These are phyloP conservation scores for Cricetomys ansorgei DNA, from an alignment of 2,113 vertebrate genomes.

Conservation along the genomic window DNA sequence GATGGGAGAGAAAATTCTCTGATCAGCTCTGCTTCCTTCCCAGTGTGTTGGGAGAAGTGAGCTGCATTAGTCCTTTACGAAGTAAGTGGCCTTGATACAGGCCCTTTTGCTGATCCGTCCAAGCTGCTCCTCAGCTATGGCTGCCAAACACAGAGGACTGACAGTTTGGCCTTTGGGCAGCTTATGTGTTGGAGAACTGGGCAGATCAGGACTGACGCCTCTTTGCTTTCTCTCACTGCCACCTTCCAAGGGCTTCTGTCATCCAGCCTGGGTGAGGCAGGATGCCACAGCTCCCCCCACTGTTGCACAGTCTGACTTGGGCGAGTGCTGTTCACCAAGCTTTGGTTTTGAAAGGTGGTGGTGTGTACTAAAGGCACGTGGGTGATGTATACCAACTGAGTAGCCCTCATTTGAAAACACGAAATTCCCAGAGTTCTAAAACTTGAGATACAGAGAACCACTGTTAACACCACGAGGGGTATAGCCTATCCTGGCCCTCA, in stretches of 20 bases:
- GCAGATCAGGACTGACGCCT: background rate
- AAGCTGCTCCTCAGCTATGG: background rate
- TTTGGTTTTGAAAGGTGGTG: background rate
- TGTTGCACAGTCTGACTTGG: background rate
- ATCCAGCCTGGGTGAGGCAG: background rate
- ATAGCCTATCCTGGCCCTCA: no score
- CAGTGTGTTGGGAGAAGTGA: conserved; percentile 80
- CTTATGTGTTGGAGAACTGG: background rate
- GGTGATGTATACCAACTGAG: no score
- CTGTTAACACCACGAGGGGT: no score
- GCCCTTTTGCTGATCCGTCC: background rate
- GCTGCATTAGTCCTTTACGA: conserved; percentile 79
- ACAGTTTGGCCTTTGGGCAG: background rate
- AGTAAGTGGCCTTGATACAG: conserved; percentile 78
- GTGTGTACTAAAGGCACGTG: background rate
- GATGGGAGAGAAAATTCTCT: conserved; percentile 83
- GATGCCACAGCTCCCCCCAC: background rate
- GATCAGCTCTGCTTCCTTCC: conserved; percentile 82
- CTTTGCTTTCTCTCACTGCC: background rate
- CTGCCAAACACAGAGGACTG: conserved; percentile 17
- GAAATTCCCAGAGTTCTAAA: background rate
- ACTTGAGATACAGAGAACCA: background rate
- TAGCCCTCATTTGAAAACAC: background rate
- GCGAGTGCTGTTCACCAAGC: background rate
- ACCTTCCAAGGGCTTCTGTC: background rate